Evolutionary conservation across 2,888 invertebrate genomes (phyloP).

Genomic region (Lymantria monacha): DNA sequence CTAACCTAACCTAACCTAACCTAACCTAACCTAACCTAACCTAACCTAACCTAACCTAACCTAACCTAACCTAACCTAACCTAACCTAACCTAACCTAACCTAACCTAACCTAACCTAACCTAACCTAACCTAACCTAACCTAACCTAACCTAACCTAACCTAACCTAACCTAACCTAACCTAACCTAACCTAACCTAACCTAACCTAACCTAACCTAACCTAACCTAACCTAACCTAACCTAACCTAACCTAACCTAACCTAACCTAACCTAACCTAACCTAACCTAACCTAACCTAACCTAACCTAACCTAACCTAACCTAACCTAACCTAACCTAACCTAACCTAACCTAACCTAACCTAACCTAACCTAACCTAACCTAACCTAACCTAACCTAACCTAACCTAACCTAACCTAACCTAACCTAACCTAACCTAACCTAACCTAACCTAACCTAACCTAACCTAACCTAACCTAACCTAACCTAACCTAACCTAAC

Average conservation of each 20-base stretch:
- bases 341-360: conserved; percentile 21
- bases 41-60: conserved; percentile 12
- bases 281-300: conserved; percentile 22
- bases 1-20: conserved; percentile 10
- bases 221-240: too few species aligned
- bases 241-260: too few species aligned
- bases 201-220: too few species aligned
- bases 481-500: conserved; percentile 12
- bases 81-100: too few species aligned
- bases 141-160: conserved; percentile 13
- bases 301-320: conserved; percentile 15
- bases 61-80: conserved; percentile 12
- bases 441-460: conserved; percentile 18
- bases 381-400: conserved; percentile 13
- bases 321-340: conserved; percentile 20
- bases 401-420: conserved; percentile 24
- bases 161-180: too few species aligned
- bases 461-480: conserved; percentile 18
- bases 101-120: too few species aligned
- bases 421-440: conserved; percentile 26
- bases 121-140: too few species aligned
- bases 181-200: too few species aligned
- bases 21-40: too few species aligned
- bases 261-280: too few species aligned
- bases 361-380: conserved; percentile 20